These are phyloP conservation scores for Electrophaes corylata DNA, from an alignment of 2,888 invertebrate species.

Conservation along the genomic window DNA sequence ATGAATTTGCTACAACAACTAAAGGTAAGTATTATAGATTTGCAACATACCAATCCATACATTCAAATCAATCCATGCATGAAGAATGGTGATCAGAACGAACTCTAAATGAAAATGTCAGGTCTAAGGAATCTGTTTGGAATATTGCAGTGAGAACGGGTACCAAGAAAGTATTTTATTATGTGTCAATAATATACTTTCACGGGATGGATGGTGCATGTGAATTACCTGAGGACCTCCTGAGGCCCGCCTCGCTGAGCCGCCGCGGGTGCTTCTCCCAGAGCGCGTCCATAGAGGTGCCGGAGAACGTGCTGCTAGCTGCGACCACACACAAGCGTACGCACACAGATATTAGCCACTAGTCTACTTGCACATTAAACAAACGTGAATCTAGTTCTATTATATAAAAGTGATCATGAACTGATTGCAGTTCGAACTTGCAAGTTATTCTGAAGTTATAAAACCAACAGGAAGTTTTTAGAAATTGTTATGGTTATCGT, in stretches of 20 bases:
- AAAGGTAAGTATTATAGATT: slow-evolving; percentile 14
- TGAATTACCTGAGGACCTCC: slow-evolving; percentile 89
- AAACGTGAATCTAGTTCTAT: slow-evolving; percentile 37
- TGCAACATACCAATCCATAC: slow-evolving; percentile 14
- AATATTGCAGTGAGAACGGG: slow-evolving; percentile 15
- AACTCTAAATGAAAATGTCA: not conserved
- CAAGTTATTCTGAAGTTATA: not conserved
- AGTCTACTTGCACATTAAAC: slow-evolving; percentile 55
- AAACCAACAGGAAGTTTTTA: not conserved
- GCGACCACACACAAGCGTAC: slow-evolving; percentile 77
- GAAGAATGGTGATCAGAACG: not conserved
- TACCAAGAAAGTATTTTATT: slow-evolving; percentile 21
- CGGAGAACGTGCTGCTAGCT: slow-evolving; percentile 85
- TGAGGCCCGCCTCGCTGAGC: slow-evolving; percentile 90
- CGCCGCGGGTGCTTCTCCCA: slow-evolving; percentile 90
- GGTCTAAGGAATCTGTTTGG: not conserved
- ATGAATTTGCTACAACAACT: slow-evolving; percentile 39
- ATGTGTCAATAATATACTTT: slow-evolving; percentile 28
- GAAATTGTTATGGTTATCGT: not conserved
- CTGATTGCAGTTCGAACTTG: not conserved
- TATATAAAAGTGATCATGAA: slow-evolving; percentile 1
- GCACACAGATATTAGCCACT: slow-evolving; percentile 80
- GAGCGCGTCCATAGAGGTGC: slow-evolving; percentile 88
- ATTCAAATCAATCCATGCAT: not conserved
- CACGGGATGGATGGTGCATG: slow-evolving; percentile 39